Evolutionary conservation across 1,140 invertebrate species (phyloP).

Genomic region (Sinonovacula constricta): DNA sequence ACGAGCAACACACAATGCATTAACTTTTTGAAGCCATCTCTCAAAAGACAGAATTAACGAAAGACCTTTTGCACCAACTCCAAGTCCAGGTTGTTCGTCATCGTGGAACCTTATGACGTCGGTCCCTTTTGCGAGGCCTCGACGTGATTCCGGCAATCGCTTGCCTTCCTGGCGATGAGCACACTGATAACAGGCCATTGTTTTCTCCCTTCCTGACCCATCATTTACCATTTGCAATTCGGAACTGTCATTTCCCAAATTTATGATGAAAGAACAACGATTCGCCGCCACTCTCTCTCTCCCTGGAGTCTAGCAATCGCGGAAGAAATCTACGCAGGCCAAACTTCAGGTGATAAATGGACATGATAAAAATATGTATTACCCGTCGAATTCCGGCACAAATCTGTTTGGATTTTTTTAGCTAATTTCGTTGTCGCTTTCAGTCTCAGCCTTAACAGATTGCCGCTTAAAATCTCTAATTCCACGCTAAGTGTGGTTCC

Average conservation of each 20-base stretch:
- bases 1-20: too few species aligned
- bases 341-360: slow-evolving; percentile 48
- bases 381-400: slow-evolving; percentile 33
- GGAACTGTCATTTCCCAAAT: slow-evolving; percentile 54
- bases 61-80: too few species aligned
- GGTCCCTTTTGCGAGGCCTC: background rate
- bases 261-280: slow-evolving; percentile 54
- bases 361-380: slow-evolving; percentile 42
- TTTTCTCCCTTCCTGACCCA: slow-evolving; percentile 42
- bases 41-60: too few species aligned
- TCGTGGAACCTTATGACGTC: background rate
- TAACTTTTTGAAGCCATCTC: too few species aligned
- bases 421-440: slow-evolving; percentile 49
- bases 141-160: slow-evolving; percentile 12
- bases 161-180: slow-evolving; percentile 43
- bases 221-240: slow-evolving; percentile 53
- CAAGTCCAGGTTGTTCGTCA: too few species aligned
- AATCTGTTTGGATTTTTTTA: slow-evolving; percentile 47
- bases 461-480: slow-evolving; percentile 39
- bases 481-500: slow-evolving; percentile 34
- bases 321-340: slow-evolving; percentile 35
- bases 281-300: slow-evolving; percentile 19
- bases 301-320: slow-evolving; percentile 27
- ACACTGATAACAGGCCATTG: slow-evolving; percentile 49
- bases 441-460: background rate